A percentile compares a stretch with the other conserved stretches of the same genome.
Evolutionary conservation across 2,888 invertebrate genomes (phyloP).

Genomic region (Erebia epiphron): DNA sequence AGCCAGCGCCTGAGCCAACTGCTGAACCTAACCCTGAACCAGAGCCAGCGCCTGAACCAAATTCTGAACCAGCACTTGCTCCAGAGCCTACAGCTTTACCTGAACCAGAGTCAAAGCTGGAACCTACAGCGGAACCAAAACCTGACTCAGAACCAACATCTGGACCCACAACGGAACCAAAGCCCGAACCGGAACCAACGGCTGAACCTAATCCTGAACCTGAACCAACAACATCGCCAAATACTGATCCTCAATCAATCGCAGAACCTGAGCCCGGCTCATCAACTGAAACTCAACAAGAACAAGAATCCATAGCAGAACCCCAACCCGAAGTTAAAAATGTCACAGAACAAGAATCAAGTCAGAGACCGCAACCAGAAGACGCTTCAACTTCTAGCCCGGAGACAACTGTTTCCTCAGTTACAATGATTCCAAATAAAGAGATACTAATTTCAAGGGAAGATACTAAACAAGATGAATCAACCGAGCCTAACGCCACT

Average conservation of each 20-base stretch:
- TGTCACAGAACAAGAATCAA: constrained; percentile 39
- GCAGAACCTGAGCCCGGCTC: constrained; percentile 37
- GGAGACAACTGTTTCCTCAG: not conserved
- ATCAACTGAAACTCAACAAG: constrained; percentile 39
- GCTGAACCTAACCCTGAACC: constrained; percentile 38
- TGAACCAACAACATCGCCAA: constrained; percentile 45
- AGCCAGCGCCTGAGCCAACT: constrained; percentile 60
- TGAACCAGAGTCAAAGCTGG: constrained; percentile 38
- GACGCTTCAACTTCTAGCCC: constrained; percentile 13
- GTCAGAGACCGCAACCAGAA: constrained; percentile 29
- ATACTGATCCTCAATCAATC: constrained; percentile 51
- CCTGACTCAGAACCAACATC: constrained; percentile 52
- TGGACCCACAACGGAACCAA: constrained; percentile 42
- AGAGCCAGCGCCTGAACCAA: constrained; percentile 30
- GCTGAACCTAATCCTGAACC: constrained; percentile 50
- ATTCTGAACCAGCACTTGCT: constrained; percentile 46
- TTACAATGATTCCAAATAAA: constrained; percentile 13
- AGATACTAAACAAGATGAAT: constrained; percentile 25
- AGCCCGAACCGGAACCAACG: constrained; percentile 40
- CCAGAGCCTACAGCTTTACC: constrained; percentile 45
- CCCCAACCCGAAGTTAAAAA: constrained; percentile 38
- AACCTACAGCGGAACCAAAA: constrained; percentile 44
- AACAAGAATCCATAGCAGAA: constrained; percentile 46
- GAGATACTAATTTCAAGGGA: constrained; percentile 29
- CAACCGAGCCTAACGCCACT: constrained; percentile 19